phyloP scores from a whole-genome alignment of 2,888 invertebrate genomes.

The Nemapogon koenigi region DNA sequence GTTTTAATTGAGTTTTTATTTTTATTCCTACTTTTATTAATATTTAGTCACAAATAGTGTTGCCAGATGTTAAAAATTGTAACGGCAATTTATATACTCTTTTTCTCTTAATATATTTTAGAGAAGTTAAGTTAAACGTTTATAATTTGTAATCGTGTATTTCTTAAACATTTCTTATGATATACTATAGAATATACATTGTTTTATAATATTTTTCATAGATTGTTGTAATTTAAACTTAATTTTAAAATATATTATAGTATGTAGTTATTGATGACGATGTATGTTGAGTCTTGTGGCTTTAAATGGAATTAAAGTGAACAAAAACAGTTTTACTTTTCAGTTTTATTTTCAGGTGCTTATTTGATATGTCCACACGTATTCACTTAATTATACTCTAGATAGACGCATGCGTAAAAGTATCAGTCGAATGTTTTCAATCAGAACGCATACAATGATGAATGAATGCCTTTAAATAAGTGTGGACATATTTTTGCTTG shows the following conservation, averaged over 20 bases:
- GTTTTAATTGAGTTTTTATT: slow-evolving; percentile 24
- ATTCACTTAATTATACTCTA: too few relatives aligned
- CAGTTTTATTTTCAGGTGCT: neutral
- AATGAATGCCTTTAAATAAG: too few relatives aligned
- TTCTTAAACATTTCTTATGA: too few relatives aligned
- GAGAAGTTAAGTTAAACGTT: neutral
- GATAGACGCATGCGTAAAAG: too few relatives aligned
- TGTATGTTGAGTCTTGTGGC: neutral
- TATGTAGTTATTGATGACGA: neutral
- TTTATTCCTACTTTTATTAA: slow-evolving; percentile 17
- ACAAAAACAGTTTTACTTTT: neutral
- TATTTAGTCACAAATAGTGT: slow-evolving; percentile 14
- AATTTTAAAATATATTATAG: neutral
- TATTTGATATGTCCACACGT: neutral
- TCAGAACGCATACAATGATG: too few relatives aligned
- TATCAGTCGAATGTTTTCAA: too few relatives aligned
- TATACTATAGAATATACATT: too few relatives aligned
- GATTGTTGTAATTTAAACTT: neutral
- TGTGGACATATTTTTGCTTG: too few relatives aligned
- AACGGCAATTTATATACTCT: neutral
- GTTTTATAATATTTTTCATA: neutral
- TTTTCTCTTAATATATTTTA: neutral
- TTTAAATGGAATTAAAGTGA: neutral
- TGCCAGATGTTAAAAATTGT: slow-evolving; percentile 8
- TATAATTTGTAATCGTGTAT: neutral